A percentile compares a stretch with the other conserved stretches of the same genome.
Conservation (phyloP, 2,113 vertebrate species). For the Todiramphus chloris region DNA sequence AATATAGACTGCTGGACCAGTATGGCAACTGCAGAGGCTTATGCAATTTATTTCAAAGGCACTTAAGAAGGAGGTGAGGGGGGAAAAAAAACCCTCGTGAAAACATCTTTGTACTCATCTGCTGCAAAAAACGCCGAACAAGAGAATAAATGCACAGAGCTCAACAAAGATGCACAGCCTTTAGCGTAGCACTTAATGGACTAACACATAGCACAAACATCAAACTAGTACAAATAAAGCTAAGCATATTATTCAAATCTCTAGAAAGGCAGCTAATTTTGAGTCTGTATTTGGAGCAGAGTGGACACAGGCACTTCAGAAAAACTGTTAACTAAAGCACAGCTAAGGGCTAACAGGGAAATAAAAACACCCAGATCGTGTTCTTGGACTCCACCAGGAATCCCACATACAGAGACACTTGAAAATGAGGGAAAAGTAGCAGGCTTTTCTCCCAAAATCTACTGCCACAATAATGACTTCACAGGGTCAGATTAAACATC, state of each 20-base stretch:
- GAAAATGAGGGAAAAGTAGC: neutral
- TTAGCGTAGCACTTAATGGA: neutral
- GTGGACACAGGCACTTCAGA: slow-evolving; percentile 20
- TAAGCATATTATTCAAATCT: slow-evolving; percentile 9
- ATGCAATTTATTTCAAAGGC: slow-evolving; percentile 31
- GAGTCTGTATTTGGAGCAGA: neutral
- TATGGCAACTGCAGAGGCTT: neutral
- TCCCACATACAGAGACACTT: neutral
- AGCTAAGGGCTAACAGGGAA: neutral
- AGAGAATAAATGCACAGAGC: slow-evolving; percentile 24
- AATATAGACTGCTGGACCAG: neutral
- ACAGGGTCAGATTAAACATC: neutral
- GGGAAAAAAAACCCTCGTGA: neutral
- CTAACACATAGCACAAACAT: neutral
- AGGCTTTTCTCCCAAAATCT: neutral
- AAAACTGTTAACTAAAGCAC: slow-evolving; percentile 23
- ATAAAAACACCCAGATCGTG: neutral
- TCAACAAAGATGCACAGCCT: slow-evolving; percentile 8
- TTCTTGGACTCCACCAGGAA: neutral
- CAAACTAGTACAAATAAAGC: neutral
- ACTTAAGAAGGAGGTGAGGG: neutral
- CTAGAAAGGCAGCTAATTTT: slow-evolving; percentile 7
- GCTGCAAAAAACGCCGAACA: neutral
- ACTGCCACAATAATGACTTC: neutral
- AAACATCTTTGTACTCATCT: slow-evolving; percentile 6